These are phyloP conservation scores for Prosopocoilus inquinatus DNA, from an alignment of 2,888 invertebrate species.

Conservation along the genomic window DNA sequence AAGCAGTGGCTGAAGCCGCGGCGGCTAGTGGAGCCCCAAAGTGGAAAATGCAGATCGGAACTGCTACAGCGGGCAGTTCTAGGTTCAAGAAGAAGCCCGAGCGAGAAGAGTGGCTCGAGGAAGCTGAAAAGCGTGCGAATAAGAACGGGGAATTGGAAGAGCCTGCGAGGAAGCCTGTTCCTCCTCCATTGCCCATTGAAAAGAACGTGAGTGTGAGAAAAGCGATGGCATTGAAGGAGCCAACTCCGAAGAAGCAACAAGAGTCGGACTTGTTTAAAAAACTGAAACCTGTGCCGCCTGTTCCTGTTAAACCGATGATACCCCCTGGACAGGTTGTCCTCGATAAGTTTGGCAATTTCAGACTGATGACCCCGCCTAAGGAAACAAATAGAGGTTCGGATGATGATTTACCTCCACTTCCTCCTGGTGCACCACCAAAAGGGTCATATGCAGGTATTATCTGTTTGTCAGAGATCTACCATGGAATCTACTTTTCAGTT, in stretches of 20 bases:
- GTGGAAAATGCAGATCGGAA: slow-evolving; percentile 71
- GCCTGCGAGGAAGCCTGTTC: slow-evolving; percentile 21
- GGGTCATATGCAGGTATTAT: slow-evolving; percentile 38
- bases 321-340: slow-evolving; percentile 61
- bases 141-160: slow-evolving; percentile 27
- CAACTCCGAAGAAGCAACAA: slow-evolving; percentile 54
- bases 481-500: too few relatives aligned
- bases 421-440: slow-evolving; percentile 57
- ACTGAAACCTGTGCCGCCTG: slow-evolving; percentile 36
- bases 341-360: slow-evolving; percentile 73
- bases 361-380: slow-evolving; percentile 56
- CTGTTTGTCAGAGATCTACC: slow-evolving; percentile 11
- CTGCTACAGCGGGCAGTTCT: slow-evolving; percentile 52
- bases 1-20: slow-evolving; percentile 53
- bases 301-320: slow-evolving; percentile 40
- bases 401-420: slow-evolving; percentile 48
- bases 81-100: slow-evolving; percentile 64
- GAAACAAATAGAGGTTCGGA: slow-evolving; percentile 50
- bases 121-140: slow-evolving; percentile 55
- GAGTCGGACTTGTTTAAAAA: slow-evolving; percentile 40
- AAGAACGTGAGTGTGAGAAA: slow-evolving; percentile 61
- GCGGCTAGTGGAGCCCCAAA: slow-evolving; percentile 57
- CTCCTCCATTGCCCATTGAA: slow-evolving; percentile 51
- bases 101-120: slow-evolving; percentile 52
- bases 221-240: slow-evolving; percentile 63